phyloP scores from a whole-genome alignment of 2,888 invertebrate species.

The Eristalis pertinax region DNA sequence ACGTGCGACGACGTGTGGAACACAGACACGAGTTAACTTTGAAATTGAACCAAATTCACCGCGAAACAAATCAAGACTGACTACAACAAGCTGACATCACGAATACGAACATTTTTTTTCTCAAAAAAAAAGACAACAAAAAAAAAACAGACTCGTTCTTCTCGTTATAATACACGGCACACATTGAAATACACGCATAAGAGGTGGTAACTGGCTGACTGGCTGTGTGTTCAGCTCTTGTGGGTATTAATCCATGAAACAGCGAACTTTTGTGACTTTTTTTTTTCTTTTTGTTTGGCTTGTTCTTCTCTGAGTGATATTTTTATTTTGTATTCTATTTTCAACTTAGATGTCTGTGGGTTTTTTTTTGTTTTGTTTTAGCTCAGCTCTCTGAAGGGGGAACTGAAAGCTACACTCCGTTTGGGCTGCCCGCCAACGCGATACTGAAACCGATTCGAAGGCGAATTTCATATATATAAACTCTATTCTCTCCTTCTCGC shows the following conservation, averaged over 20 bases:
- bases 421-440: constrained; percentile 71
- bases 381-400: background rate
- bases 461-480: constrained; percentile 60
- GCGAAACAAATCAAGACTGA: constrained; percentile 71
- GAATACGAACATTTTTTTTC: constrained; percentile 24
- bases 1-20: constrained; percentile 4
- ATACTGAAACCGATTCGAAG: constrained; percentile 65
- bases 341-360: constrained; percentile 6
- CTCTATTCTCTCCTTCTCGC: constrained; percentile 22
- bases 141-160: constrained; percentile 65
- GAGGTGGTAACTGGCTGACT: constrained; percentile 17
- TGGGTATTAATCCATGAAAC: constrained; percentile 48
- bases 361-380: background rate
- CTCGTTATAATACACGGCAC: constrained; percentile 61
- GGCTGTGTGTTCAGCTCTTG: constrained; percentile 47
- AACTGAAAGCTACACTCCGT: constrained; percentile 56
- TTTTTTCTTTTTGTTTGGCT: background rate
- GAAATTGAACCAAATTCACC: constrained; percentile 66
- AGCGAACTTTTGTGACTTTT: constrained; percentile 48
- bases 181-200: constrained; percentile 50
- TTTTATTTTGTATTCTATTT: constrained; percentile 5
- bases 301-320: background rate
- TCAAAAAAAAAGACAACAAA: no score
- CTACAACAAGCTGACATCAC: constrained; percentile 65
- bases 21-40: background rate